Evolutionary conservation across 2,797 vertebrate genomes (phyloP).

Genomic region (Anas capensis): DNA sequence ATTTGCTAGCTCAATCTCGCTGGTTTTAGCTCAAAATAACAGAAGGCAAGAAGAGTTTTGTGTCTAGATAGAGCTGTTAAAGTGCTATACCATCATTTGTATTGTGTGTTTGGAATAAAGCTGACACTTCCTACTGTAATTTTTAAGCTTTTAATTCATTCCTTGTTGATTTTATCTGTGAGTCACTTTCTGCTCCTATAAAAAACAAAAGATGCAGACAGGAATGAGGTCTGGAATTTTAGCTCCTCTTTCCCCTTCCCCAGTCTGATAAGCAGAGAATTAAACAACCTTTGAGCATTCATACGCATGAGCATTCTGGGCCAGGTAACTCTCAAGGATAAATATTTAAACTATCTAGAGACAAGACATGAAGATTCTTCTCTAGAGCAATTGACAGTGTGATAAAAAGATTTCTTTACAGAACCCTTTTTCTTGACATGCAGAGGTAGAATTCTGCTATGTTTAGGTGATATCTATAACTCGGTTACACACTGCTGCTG

Average conservation of each 20-base stretch:
- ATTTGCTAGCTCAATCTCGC: neutral
- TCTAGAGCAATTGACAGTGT: neutral
- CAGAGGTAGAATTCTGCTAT: constrained; percentile 1
- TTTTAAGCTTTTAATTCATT: neutral
- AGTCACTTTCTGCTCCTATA: neutral
- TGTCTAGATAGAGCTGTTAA: neutral
- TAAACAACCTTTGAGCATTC: constrained; percentile 3
- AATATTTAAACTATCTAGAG: constrained; percentile 52
- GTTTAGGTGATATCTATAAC: neutral
- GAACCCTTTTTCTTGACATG: neutral
- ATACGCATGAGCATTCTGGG: neutral
- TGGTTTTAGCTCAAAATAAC: neutral
- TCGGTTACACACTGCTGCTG: neutral
- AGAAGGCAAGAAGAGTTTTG: neutral
- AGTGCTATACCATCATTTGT: neutral
- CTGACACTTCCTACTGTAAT: neutral
- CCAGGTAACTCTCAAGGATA: constrained; percentile 3
- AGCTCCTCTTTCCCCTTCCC: neutral
- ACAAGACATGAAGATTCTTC: neutral
- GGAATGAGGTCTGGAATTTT: constrained; percentile 13
- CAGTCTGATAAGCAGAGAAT: neutral
- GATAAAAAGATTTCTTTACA: neutral
- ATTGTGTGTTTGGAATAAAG: neutral
- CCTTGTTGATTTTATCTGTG: neutral
- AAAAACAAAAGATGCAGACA: neutral